Conservation (phyloP, 2,113 vertebrate species). For the Cyprinodon brontotheroides region DNA sequence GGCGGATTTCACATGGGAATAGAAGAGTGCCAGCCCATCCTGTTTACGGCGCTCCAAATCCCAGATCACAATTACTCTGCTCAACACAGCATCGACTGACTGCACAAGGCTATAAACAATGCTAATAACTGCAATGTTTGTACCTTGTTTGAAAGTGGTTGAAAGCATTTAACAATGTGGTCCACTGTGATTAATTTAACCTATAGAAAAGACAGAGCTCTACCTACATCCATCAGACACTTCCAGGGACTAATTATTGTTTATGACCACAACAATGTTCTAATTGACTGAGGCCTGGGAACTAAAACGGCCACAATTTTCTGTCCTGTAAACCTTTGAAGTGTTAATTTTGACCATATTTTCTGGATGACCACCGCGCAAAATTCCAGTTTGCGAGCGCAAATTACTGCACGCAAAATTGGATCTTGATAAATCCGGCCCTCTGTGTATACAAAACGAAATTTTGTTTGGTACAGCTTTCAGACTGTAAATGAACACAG, state of each 20-base stretch:
- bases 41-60: constrained; percentile 71
- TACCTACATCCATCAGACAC: not conserved
- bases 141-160: constrained; percentile 2
- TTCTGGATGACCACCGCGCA: too few relatives aligned
- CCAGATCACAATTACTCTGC: constrained; percentile 43
- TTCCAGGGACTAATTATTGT: not conserved
- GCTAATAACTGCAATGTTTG: constrained; percentile 4
- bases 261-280: too few relatives aligned
- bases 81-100: constrained; percentile 12
- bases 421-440: too few relatives aligned
- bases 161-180: constrained; percentile 5
- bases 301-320: too few relatives aligned
- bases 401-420: too few relatives aligned
- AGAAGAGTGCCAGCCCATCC: constrained; percentile 67
- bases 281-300: too few relatives aligned
- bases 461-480: too few relatives aligned
- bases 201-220: not conserved
- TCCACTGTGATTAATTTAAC: constrained; percentile 5
- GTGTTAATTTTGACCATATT: too few relatives aligned
- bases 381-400: too few relatives aligned
- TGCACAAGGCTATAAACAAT: constrained; percentile 10
- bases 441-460: too few relatives aligned
- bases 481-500: too few relatives aligned
- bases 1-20: constrained; percentile 34
- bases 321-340: too few relatives aligned